Conservation (phyloP, 2,888 invertebrate genomes). For the Amorpha juglandis region DNA sequence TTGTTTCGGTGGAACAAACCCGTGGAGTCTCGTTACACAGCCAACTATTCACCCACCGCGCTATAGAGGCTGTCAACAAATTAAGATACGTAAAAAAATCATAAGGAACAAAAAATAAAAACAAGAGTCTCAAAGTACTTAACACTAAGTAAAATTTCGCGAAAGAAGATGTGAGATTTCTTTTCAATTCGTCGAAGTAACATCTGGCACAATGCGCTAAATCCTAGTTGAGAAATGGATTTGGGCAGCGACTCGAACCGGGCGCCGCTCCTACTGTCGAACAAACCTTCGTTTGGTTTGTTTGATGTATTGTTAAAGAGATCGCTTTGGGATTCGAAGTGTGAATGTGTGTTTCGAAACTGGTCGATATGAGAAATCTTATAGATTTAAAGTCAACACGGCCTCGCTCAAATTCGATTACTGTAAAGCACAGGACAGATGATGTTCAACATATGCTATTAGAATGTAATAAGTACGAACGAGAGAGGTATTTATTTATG, state of each 20-base stretch:
- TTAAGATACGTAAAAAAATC: too few relatives aligned
- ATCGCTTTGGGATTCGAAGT: background rate
- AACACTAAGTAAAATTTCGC: background rate
- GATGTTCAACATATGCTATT: too few relatives aligned
- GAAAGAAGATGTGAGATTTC: conserved; percentile 15
- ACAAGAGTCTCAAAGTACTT: background rate
- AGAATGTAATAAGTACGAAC: too few relatives aligned
- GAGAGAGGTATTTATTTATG: too few relatives aligned
- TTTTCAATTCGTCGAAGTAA: conserved; percentile 17
- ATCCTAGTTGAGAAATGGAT: conserved; percentile 25
- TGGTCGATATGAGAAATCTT: background rate
- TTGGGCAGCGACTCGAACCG: conserved; percentile 5
- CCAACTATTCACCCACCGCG: too few relatives aligned
- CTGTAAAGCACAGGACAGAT: too few relatives aligned
- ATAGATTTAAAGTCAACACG: too few relatives aligned
- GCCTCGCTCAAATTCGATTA: too few relatives aligned
- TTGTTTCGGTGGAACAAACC: too few relatives aligned
- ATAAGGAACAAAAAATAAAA: background rate
- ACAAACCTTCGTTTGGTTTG: background rate
- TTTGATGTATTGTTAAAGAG: conserved; percentile 16
- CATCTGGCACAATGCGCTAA: conserved; percentile 20
- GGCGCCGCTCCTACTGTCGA: background rate
- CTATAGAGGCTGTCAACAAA: too few relatives aligned
- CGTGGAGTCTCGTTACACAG: too few relatives aligned
- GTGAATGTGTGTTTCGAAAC: background rate